phyloP scores from a whole-genome alignment of 2,797 vertebrate species.

The Neosalanx taihuensis region DNA sequence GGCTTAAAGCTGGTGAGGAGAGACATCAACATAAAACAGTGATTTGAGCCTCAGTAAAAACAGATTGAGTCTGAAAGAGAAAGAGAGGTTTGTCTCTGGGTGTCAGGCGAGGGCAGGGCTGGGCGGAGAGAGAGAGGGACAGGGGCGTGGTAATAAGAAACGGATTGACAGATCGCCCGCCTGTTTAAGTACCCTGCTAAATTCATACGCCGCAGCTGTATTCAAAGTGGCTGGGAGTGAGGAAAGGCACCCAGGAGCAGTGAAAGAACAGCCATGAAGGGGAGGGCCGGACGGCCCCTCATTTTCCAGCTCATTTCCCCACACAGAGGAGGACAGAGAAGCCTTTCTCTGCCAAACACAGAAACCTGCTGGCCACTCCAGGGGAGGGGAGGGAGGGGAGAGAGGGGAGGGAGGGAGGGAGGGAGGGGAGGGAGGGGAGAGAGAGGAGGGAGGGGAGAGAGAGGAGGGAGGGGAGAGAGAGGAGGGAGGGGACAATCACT shows the following conservation, averaged over 20 bases:
- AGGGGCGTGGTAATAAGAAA: conserved; percentile 1
- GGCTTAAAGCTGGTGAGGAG: conserved; percentile 53
- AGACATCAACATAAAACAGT: conserved; percentile 41
- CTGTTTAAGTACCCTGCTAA: conserved; percentile 74
- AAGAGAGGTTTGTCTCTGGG: conserved; percentile 42
- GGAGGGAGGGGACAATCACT: conserved; percentile 33
- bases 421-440: too few species aligned
- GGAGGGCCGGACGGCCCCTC: conserved; percentile 66
- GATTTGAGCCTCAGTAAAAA: conserved; percentile 59
- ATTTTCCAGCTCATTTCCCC: conserved; percentile 79
- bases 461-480: too few species aligned
- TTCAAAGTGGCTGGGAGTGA: conserved; percentile 63
- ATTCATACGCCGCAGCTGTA: conserved; percentile 79
- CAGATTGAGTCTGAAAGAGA: conserved; percentile 69
- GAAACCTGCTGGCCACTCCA: conserved; percentile 71
- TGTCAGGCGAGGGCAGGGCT: conserved; percentile 56
- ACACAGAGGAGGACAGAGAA: conserved; percentile 70
- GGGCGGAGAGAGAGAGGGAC: conserved; percentile 12
- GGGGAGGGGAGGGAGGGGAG: background rate
- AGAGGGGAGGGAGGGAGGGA: too few species aligned
- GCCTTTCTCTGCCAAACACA: conserved; percentile 61
- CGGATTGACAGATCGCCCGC: conserved; percentile 61
- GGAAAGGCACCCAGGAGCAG: conserved; percentile 23
- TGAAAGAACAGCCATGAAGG: conserved; percentile 56
- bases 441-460: too few species aligned